Evolutionary conservation across 2,797 vertebrate genomes (phyloP).

Genomic region (Zenarchopterus dispar): DNA sequence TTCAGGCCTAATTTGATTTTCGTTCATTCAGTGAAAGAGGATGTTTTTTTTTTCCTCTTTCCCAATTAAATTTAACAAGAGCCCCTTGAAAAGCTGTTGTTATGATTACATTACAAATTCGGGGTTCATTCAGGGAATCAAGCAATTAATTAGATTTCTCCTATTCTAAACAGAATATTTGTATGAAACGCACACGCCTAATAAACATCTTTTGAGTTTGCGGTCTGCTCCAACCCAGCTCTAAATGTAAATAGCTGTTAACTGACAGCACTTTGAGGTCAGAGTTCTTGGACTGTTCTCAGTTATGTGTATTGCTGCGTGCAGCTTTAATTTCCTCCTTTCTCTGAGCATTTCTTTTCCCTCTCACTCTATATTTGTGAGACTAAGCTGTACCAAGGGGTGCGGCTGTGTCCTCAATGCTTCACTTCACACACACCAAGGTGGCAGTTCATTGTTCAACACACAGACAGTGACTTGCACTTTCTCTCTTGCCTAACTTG

Average conservation of each 20-base stretch:
- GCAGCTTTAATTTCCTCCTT: conserved; percentile 46
- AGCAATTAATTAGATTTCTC: conserved; percentile 81
- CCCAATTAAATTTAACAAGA: conserved; percentile 84
- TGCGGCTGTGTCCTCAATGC: conserved; percentile 73
- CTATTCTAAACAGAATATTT: conserved; percentile 80
- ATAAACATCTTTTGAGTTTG: conserved; percentile 73
- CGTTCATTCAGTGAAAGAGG: conserved; percentile 76
- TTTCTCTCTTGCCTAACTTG: conserved; percentile 69
- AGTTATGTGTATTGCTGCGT: conserved; percentile 36
- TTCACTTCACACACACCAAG: conserved; percentile 73
- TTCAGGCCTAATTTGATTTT: conserved; percentile 81
- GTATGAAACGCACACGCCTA: conserved; percentile 66
- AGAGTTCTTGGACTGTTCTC: conserved; percentile 35
- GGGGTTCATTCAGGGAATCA: conserved; percentile 81
- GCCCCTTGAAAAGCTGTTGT: conserved; percentile 81
- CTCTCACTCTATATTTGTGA: conserved; percentile 50
- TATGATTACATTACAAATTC: conserved; percentile 84
- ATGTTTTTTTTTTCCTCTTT: conserved; percentile 59
- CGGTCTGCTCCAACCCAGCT: conserved; percentile 51
- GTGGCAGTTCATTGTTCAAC: conserved; percentile 75
- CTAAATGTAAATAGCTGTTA: conserved; percentile 70
- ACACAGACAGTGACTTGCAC: conserved; percentile 79
- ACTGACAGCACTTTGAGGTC: conserved; percentile 52
- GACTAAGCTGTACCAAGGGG: conserved; percentile 63
- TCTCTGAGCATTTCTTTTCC: conserved; percentile 20